Percentiles rank a stretch among this genome's conserved stretches.
These are phyloP conservation scores for Pyrrhosoma nymphula DNA, from an alignment of 2,888 invertebrate species.

Conservation along the genomic window DNA sequence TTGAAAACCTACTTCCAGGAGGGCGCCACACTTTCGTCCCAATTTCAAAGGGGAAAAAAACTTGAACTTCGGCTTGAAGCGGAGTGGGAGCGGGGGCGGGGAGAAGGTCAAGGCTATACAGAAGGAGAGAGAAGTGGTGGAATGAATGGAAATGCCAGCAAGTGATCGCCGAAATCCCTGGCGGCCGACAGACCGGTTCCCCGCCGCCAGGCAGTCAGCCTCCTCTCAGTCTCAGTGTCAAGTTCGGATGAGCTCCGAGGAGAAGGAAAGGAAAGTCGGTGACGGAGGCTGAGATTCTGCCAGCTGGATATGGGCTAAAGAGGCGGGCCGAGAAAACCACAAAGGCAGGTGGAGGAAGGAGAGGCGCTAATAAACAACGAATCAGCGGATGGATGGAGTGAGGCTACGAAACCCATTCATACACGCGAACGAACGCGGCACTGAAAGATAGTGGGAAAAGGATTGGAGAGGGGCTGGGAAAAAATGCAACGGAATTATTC, in stretches of 20 bases:
- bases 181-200: neutral
- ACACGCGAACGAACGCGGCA: no score
- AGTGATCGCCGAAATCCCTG: neutral
- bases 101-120: neutral
- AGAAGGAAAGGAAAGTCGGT: slow-evolving; percentile 44
- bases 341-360: neutral
- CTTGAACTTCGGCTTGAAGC: neutral
- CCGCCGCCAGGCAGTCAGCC: neutral
- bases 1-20: neutral
- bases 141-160: neutral
- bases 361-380: neutral
- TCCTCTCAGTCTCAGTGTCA: slow-evolving; percentile 2
- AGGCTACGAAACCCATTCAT: no score
- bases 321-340: neutral
- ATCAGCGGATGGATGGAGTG: neutral
- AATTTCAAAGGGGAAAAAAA: neutral
- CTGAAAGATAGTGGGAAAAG: no score
- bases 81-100: no score
- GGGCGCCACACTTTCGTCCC: neutral
- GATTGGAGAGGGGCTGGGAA: no score
- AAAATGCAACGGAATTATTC: no score
- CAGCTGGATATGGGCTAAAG: neutral
- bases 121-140: neutral
- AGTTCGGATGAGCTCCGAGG: slow-evolving; percentile 8
- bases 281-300: neutral